These are phyloP conservation scores for Leptinotarsa peninsularis DNA, from an alignment of 2,888 invertebrate species.

Conservation along the genomic window DNA sequence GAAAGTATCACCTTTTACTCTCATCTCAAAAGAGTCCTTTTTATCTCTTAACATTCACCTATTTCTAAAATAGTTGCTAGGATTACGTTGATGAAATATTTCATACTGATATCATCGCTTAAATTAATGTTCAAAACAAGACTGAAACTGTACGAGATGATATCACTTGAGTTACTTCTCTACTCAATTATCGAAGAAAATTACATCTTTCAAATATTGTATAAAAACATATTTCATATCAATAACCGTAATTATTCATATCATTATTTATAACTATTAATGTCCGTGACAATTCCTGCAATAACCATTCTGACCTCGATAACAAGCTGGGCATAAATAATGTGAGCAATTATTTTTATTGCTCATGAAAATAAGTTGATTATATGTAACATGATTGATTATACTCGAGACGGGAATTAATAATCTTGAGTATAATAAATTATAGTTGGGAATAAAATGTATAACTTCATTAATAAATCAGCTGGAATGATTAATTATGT, in stretches of 20 bases:
- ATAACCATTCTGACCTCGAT: constrained; percentile 39
- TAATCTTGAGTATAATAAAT: constrained; percentile 45
- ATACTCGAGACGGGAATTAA: constrained; percentile 39
- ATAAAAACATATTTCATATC: constrained; percentile 16
- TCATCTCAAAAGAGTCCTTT: too few species aligned
- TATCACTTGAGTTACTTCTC: not conserved
- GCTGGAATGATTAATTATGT: constrained; percentile 31
- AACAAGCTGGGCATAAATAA: constrained; percentile 41
- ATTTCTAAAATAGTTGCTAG: too few species aligned
- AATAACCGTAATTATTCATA: constrained; percentile 18
- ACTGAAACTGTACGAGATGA: not conserved
- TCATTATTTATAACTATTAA: constrained; percentile 22
- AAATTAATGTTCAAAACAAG: too few species aligned
- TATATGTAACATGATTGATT: constrained; percentile 44
- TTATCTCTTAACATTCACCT: too few species aligned
- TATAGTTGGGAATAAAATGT: constrained; percentile 34
- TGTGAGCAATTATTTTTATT: constrained; percentile 42
- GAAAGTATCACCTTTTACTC: too few species aligned
- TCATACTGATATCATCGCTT: too few species aligned
- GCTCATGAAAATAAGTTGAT: constrained; percentile 41
- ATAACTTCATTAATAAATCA: constrained; percentile 37
- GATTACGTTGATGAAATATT: too few species aligned
- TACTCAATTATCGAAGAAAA: not conserved
- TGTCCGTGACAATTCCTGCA: constrained; percentile 32
- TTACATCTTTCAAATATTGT: not conserved